Base-by-base conservation (phyloP, 2,113 vertebrate genomes). In the Solea solea region DNA sequence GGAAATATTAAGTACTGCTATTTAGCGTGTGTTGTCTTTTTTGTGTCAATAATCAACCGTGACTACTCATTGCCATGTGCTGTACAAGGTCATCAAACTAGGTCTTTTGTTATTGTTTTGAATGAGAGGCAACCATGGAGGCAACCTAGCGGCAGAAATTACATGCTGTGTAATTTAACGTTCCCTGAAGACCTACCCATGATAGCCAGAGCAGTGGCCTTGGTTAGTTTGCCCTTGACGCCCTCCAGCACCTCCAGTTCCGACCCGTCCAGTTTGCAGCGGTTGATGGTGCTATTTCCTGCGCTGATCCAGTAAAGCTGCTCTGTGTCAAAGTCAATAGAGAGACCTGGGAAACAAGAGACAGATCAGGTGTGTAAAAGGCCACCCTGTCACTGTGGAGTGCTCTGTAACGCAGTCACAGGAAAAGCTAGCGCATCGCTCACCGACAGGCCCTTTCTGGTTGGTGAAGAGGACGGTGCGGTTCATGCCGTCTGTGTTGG, bases 241-340 rank as follows among this genome's bases (percentile, higher is more conserved):
- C 93, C 74, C 3, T 96, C 95, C 0, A 99, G 89, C 58, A 96
- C 82, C 80, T 97, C 96, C 62, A 97, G 88, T 8, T 63, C 93
- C 0, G 92, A 95, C 46, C 98, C 98, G 0, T 98, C 95, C 87
- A 98, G 88, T 65, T 94, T 94, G 77, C 97, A 99, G 60, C 95
- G 93, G 84, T 89, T 98, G 82, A 99, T 97, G 86, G 95, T 97
- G 87, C 95, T 94, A 0, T 95, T 96, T n/a, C 95, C 95, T 0
- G 98, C 96, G 91, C 96, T 99, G 91, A 98, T 94, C 97, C 97
- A 99, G 92, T 98, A 99, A 7, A 99, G 91, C 55, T 94, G 95
- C 84, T 93, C 94, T 10, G 94, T 92, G 0, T 95, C 93, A 79
- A 96, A 97, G 91, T 98, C 97, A 0, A 99, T 96, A 39, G 97